These are phyloP conservation scores for Biston stratarius DNA, from an alignment of 2,888 invertebrate species.

Conservation along the genomic window DNA sequence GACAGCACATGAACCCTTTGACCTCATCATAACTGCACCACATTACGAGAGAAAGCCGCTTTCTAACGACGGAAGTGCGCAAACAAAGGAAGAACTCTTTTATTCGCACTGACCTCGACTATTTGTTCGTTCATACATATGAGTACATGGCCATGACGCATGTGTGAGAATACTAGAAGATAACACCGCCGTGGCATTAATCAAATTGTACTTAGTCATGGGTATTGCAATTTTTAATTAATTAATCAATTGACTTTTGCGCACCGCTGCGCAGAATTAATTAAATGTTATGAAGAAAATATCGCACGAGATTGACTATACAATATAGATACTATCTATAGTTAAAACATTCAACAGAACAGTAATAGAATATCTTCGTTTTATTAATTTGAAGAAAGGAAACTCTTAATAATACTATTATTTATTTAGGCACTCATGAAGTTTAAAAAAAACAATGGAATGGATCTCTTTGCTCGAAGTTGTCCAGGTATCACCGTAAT, in stretches of 20 bases:
- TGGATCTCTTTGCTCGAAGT: too few species aligned
- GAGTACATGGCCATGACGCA: slow-evolving; percentile 6
- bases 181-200: background rate
- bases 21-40: slow-evolving; percentile 64
- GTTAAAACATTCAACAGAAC: too few species aligned
- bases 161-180: slow-evolving; percentile 2
- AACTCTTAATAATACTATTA: too few species aligned
- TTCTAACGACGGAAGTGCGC: slow-evolving; percentile 68
- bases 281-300: slow-evolving; percentile 3
- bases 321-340: background rate
- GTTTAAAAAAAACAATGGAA: too few species aligned
- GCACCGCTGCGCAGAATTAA: background rate
- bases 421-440: too few species aligned
- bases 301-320: background rate
- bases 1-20: slow-evolving; percentile 58
- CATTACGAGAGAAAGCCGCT: slow-evolving; percentile 71
- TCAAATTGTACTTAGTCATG: slow-evolving; percentile 5
- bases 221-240: background rate
- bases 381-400: too few species aligned
- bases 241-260: background rate
- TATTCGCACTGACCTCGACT: slow-evolving; percentile 61
- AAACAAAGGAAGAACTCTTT: slow-evolving; percentile 65
- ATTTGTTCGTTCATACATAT: slow-evolving; percentile 21
- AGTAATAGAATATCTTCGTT: too few species aligned
- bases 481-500: too few species aligned